Conservation (phyloP, 2,797 vertebrate genomes). For the Brachymystax lenok region DNA sequence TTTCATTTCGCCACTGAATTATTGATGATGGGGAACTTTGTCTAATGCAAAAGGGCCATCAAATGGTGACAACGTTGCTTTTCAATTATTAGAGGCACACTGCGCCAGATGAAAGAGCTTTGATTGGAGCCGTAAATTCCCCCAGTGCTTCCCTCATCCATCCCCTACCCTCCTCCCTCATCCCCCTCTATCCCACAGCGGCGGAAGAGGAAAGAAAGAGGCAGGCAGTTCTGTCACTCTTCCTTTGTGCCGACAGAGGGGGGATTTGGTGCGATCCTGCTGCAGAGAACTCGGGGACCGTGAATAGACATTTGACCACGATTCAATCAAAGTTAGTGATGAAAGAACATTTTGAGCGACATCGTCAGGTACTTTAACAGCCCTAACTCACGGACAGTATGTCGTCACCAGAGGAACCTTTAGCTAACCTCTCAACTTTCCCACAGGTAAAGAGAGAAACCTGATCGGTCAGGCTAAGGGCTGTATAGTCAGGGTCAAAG, state of each 20-base stretch:
- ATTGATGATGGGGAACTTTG: conserved; percentile 44
- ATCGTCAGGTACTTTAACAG: not conserved
- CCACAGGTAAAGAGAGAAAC: not conserved
- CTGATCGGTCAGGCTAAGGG: not conserved
- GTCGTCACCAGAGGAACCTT: not conserved
- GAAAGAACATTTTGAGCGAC: not conserved
- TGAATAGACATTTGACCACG: not conserved
- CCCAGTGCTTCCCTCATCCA: not conserved
- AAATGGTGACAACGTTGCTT: conserved; percentile 42
- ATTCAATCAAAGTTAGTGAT: not conserved
- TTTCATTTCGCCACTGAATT: conserved; percentile 50
- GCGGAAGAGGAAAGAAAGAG: not conserved
- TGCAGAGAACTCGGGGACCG: not conserved
- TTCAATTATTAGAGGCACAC: conserved; percentile 45
- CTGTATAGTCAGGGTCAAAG: conserved; percentile 17
- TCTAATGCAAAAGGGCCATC: conserved; percentile 43
- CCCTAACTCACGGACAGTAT: not conserved
- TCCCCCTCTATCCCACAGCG: not conserved
- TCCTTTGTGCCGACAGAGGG: not conserved
- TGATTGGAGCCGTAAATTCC: conserved; percentile 42
- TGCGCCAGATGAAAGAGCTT: conserved; percentile 46
- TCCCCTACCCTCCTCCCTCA: not conserved
- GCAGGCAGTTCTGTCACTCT: not conserved
- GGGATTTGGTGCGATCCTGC: not conserved
- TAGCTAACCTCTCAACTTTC: not conserved